phyloP scores from a whole-genome alignment of 2,888 invertebrate species.

The Trimorus sp. region DNA sequence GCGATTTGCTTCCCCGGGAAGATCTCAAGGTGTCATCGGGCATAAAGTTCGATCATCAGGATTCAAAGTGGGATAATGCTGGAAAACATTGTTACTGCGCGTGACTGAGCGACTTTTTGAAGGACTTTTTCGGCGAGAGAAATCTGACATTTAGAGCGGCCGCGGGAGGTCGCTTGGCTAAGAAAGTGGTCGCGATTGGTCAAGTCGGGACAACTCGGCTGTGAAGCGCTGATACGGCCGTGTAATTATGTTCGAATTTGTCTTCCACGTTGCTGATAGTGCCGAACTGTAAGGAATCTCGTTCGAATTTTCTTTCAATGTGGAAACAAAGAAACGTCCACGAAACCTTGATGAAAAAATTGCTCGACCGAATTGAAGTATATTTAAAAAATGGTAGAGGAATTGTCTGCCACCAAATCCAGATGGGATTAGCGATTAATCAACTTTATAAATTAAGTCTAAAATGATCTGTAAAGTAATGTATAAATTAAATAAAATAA shows the following conservation, averaged over 20 bases:
- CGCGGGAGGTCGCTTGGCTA: conserved; percentile 55
- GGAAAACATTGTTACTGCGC: conserved; percentile 50
- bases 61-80: conserved; percentile 44
- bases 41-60: conserved; percentile 34
- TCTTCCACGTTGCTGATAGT: conserved; percentile 46
- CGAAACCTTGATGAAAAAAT: no score
- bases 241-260: conserved; percentile 57
- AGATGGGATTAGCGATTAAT: no score
- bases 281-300: conserved; percentile 38
- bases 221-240: conserved; percentile 55
- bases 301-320: no score
- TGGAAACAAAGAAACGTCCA: no score
- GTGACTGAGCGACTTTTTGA: conserved; percentile 58
- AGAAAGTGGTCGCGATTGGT: conserved; percentile 62
- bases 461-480: no score
- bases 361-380: no score
- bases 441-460: no score
- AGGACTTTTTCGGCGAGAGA: conserved; percentile 59
- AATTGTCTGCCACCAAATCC: no score
- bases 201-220: conserved; percentile 56
- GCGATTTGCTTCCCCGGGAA: no score
- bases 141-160: conserved; percentile 59
- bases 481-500: no score
- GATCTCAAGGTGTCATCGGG: conserved; percentile 41
- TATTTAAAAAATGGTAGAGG: no score